Base-by-base conservation (phyloP, 1,140 invertebrate genomes). In the Ips nitidus region DNA sequence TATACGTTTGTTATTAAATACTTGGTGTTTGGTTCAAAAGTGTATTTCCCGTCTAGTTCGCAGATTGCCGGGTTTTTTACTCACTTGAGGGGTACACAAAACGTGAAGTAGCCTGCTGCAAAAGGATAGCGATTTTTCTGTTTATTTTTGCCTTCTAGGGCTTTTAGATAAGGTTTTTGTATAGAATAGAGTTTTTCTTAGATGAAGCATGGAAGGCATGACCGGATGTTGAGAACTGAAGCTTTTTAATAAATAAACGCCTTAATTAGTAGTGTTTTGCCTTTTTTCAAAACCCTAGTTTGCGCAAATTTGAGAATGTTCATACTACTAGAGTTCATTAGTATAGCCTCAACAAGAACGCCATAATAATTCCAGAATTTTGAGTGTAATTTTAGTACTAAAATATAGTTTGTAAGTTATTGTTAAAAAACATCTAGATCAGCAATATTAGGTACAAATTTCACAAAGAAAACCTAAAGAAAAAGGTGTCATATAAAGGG, bases 131-230 rank as follows among this genome's bases (percentile, higher is more conserved):
- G 7, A 50, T 50, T 50, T 50, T 50, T 50, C 22, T 8, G 45
- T 8, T 50, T 2, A 22, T 22, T 50, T 50, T 50, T 50, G 45
- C 45, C 45, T 50, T 8, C 38, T 56, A 56, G 22, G 53, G 53
- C 38, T 56, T 2, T 56, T 56, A 56, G 53, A 56, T 0, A 39
- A 22, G 22, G 22, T 22, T 22, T 22, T 22, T 50, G 39, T n/a
- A 56, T 5, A 61, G 37, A 36, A 38, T 61, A 61, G 59, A 61
- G 59, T 6, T 61, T 61, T 38, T 50, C 5, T 45, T 61, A 61
- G 59, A 22, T 36, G 43, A 45, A 7, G 42, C 42, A n/a, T 22
- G 45, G 59, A 41, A 61, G 45, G 59, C 42, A n/a, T 61, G 22
- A 47, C 41, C 7, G 59, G 59, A 58, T 58, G 56, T 8, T 22